phyloP scores from a whole-genome alignment of 2,113 vertebrate species.

The Phylloscopus trochiloides region DNA sequence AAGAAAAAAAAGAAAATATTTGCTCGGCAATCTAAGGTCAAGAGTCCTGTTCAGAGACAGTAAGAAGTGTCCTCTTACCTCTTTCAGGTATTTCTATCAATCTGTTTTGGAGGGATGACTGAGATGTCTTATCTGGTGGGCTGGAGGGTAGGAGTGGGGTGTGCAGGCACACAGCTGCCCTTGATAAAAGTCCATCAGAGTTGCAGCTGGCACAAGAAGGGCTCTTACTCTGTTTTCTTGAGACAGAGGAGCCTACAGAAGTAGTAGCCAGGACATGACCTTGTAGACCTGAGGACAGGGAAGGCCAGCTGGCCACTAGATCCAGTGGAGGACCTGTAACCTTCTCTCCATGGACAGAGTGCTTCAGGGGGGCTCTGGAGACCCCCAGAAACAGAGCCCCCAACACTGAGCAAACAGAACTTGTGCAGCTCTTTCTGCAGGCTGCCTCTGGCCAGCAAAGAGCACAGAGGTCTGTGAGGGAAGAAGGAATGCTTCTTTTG shows the following conservation, averaged over 20 bases:
- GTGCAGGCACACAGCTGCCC: rapidly evolving
- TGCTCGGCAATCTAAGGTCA: neutral
- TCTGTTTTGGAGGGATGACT: neutral
- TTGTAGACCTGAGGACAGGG: neutral
- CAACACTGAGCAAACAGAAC: rapidly evolving
- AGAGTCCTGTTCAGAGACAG: neutral
- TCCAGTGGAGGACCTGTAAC: neutral
- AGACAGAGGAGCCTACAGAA: neutral
- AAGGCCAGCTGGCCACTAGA: neutral
- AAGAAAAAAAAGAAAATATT: neutral
- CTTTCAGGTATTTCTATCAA: neutral
- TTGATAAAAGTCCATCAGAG: neutral
- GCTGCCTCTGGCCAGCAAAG: neutral
- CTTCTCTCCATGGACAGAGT: neutral
- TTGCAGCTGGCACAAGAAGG: neutral
- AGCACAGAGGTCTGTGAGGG: neutral
- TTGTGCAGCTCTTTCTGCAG: neutral
- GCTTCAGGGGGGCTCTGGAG: neutral
- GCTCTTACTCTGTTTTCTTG: neutral
- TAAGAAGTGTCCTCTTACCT: neutral
- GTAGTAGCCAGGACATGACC: neutral
- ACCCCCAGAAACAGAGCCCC: neutral
- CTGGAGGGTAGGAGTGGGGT: neutral
- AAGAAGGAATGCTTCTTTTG: neutral
- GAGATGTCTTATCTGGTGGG: neutral